Conservation (phyloP, 2,797 vertebrate genomes). For the Pagetopsis macropterus region DNA sequence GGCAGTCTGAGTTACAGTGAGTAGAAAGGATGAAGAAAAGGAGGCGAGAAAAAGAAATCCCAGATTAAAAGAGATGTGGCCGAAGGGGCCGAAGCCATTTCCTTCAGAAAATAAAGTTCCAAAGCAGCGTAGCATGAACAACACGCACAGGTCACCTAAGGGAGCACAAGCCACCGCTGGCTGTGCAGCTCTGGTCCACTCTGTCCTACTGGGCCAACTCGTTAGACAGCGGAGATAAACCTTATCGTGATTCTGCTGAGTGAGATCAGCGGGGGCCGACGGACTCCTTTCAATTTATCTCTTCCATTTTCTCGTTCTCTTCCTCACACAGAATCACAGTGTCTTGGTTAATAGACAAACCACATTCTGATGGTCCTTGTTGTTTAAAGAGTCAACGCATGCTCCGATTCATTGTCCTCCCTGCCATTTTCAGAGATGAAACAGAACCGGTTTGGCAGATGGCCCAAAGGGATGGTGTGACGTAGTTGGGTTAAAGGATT, state of each 20-base stretch:
- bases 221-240: conserved; percentile 75
- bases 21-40: conserved; percentile 71
- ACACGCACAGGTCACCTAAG: conserved; percentile 61
- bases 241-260: conserved; percentile 75
- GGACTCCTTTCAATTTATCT: conserved; percentile 67
- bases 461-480: conserved; percentile 55
- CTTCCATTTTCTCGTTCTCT: conserved; percentile 51
- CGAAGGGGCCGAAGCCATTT: conserved; percentile 64
- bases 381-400: conserved; percentile 67
- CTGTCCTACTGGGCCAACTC: conserved; percentile 63
- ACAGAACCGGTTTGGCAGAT: conserved; percentile 62
- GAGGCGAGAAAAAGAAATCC: conserved; percentile 57
- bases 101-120: conserved; percentile 72
- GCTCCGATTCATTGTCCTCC: conserved; percentile 58
- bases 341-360: conserved; percentile 63
- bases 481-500: conserved; percentile 66
- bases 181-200: conserved; percentile 46
- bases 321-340: conserved; percentile 26
- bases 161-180: conserved; percentile 56
- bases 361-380: conserved; percentile 58
- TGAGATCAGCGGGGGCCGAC: conserved; percentile 63
- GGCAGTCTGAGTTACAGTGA: conserved; percentile 75
- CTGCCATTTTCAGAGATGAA: conserved; percentile 70
- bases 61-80: conserved; percentile 77
- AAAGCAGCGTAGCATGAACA: conserved; percentile 70